phyloP scores from a whole-genome alignment of 2,888 invertebrate species.

The Adelphocoris suturalis region DNA sequence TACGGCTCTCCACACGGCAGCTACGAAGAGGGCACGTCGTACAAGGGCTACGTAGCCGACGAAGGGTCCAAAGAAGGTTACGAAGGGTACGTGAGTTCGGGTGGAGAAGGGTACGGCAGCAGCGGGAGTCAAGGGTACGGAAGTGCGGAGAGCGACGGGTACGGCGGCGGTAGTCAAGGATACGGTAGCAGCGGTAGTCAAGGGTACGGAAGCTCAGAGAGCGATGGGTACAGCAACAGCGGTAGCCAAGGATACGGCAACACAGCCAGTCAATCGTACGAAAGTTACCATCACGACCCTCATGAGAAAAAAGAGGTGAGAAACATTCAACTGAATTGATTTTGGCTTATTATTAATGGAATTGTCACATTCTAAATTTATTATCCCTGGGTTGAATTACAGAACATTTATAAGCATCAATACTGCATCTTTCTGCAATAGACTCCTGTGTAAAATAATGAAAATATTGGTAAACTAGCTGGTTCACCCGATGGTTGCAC shows the following conservation, averaged over 20 bases:
- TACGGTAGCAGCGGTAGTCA: not conserved
- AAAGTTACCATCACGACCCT: not conserved
- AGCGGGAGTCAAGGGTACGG: not conserved
- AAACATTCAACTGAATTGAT: too few relatives aligned
- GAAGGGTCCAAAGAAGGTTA: not conserved
- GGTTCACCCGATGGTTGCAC: too few relatives aligned
- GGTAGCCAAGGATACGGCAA: not conserved
- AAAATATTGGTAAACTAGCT: too few relatives aligned
- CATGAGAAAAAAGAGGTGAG: constrained; percentile 1
- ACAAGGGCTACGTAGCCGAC: not conserved
- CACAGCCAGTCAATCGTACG: not conserved
- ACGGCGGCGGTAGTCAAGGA: not conserved
- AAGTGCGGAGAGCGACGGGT: not conserved
- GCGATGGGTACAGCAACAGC: not conserved
- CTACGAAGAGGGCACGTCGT: not conserved
- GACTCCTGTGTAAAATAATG: too few relatives aligned
- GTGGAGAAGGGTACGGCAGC: not conserved
- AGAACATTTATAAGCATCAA: too few relatives aligned
- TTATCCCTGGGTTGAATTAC: too few relatives aligned
- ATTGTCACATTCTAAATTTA: not conserved
- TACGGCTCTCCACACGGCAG: constrained; percentile 13
- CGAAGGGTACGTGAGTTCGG: not conserved
- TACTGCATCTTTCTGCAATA: too few relatives aligned
- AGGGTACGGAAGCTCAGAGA: not conserved
- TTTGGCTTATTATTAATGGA: too few relatives aligned